These are phyloP conservation scores for Cettia cetti DNA, from an alignment of 2,113 vertebrate species.

Conservation along the genomic window DNA sequence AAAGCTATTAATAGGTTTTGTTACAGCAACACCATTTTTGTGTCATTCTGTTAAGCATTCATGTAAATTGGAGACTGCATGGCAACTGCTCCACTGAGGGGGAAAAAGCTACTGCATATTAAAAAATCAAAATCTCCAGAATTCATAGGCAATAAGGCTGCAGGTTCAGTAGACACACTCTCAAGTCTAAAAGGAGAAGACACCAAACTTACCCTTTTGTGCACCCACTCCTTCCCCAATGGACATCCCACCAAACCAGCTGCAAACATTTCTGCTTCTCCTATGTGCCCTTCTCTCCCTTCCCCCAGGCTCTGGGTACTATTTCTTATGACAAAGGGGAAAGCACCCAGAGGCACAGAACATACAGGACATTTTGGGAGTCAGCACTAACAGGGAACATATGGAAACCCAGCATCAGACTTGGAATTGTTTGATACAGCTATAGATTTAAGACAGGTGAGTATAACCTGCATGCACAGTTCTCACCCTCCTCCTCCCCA, in stretches of 20 bases:
- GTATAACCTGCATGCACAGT: rapidly evolving
- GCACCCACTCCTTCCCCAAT: background rate
- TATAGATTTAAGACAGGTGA: background rate
- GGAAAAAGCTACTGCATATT: background rate
- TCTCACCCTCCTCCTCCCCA: background rate
- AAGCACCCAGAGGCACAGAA: background rate
- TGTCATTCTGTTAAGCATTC: background rate
- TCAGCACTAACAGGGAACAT: background rate
- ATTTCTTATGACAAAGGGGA: background rate
- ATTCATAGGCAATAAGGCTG: background rate
- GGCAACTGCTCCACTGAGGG: background rate
- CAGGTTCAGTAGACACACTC: background rate
- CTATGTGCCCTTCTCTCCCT: background rate
- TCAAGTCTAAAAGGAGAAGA: background rate
- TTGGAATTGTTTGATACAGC: background rate
- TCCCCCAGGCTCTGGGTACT: background rate
- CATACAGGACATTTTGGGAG: background rate
- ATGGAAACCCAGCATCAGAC: background rate
- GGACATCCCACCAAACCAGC: background rate
- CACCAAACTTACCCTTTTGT: background rate
- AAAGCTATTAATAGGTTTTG: slow-evolving; percentile 50
- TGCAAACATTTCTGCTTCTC: background rate
- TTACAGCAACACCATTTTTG: slow-evolving; percentile 14
- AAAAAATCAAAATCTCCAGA: background rate
- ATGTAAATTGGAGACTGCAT: background rate